Evolutionary conservation across 2,797 vertebrate genomes (phyloP).

Genomic region (Tapera naevia): DNA sequence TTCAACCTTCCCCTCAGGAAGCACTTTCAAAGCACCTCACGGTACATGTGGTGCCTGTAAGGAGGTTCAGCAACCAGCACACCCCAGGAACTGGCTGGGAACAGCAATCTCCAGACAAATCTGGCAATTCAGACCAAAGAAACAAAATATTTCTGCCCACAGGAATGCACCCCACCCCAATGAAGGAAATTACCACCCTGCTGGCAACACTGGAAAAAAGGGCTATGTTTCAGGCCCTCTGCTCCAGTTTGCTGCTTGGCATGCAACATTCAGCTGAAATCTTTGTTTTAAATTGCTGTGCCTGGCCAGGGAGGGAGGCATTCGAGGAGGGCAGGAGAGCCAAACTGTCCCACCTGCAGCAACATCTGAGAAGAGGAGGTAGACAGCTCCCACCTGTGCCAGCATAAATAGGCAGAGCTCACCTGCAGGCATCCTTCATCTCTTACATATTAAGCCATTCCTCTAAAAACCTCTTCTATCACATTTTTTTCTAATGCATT

Average conservation of each 20-base stretch:
- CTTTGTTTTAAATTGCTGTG: not conserved
- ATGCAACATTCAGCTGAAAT: not conserved
- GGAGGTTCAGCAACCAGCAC: not conserved
- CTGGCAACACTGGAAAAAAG: not conserved
- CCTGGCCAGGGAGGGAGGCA: not conserved
- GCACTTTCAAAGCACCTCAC: not conserved
- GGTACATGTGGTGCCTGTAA: not conserved
- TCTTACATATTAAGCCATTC: not conserved
- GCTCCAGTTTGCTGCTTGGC: not conserved
- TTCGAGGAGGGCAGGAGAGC: not conserved
- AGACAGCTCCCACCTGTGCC: not conserved
- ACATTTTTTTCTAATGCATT: not conserved
- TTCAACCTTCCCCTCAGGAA: not conserved
- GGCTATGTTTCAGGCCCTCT: not conserved
- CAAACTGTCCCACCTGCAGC: slow-evolving; percentile 35
- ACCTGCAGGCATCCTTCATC: slow-evolving; percentile 2
- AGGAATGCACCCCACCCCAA: slow-evolving; percentile 33
- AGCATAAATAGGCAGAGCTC: not conserved
- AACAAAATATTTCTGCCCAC: slow-evolving; percentile 25
- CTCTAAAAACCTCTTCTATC: not conserved
- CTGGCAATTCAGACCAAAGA: slow-evolving; percentile 19
- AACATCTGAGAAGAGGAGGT: not conserved
- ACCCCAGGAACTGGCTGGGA: slow-evolving; percentile 4
- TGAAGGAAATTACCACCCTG: slow-evolving; percentile 36
- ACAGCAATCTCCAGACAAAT: slow-evolving; percentile 19